Percentiles rank a stretch among this genome's conserved stretches.
phyloP scores from a whole-genome alignment of 1,140 invertebrate species.

The Megalonaias nervosa region DNA sequence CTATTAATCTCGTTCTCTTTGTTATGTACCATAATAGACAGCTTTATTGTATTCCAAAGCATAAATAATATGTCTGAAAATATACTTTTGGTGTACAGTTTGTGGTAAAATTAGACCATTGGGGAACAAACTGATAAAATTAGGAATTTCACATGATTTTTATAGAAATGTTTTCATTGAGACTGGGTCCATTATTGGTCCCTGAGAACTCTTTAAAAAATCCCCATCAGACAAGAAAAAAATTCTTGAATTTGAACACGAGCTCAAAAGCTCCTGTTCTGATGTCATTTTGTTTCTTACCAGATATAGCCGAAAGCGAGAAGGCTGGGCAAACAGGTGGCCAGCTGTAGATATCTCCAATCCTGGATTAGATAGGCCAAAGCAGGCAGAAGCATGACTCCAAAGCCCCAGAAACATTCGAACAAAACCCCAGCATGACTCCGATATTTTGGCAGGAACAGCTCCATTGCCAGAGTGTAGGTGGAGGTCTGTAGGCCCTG shows the following conservation, averaged over 20 bases:
- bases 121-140: too few species aligned
- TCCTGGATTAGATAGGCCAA: slow-evolving; percentile 68
- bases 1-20: too few species aligned
- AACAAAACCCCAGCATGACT: slow-evolving; percentile 70
- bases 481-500: slow-evolving; percentile 62
- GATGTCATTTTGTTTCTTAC: slow-evolving; percentile 37
- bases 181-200: too few species aligned
- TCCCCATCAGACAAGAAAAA: too few species aligned
- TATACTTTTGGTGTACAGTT: too few species aligned
- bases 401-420: slow-evolving; percentile 70
- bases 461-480: slow-evolving; percentile 66
- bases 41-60: too few species aligned
- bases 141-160: too few species aligned
- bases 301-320: slow-evolving; percentile 55
- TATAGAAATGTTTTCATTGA: too few species aligned
- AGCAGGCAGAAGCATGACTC: slow-evolving; percentile 66
- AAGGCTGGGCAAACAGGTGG: slow-evolving; percentile 53
- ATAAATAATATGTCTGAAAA: too few species aligned
- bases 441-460: slow-evolving; percentile 69
- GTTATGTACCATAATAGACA: too few species aligned
- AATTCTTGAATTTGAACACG: not conserved
- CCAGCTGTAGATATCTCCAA: slow-evolving; percentile 71
- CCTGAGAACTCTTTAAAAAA: too few species aligned
- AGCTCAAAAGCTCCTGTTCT: not conserved
- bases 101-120: too few species aligned